Evolutionary conservation across 2,797 vertebrate genomes (phyloP).

Genomic region (Lepidocolaptes lacrymiger): DNA sequence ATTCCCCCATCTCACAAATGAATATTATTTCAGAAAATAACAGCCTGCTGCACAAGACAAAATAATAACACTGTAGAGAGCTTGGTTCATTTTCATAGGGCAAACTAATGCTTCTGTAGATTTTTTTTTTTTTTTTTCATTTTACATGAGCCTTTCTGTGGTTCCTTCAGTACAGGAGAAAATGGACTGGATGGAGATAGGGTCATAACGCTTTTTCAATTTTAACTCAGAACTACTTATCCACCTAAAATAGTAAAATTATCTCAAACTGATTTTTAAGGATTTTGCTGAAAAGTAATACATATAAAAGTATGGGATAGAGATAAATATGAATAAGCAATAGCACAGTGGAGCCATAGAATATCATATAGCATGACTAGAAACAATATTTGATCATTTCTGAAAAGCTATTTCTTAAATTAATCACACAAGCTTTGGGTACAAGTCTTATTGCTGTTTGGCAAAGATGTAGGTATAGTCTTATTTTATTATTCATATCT

Average conservation of each 20-base stretch:
- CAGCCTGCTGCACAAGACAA: neutral
- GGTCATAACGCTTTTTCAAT: neutral
- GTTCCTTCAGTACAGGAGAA: neutral
- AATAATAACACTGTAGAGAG: neutral
- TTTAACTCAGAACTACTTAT: neutral
- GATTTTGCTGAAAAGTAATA: constrained; percentile 24
- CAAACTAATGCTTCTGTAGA: neutral
- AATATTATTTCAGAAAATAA: constrained; percentile 14
- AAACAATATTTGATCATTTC: constrained; percentile 12
- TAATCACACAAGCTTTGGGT: neutral
- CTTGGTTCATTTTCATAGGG: neutral
- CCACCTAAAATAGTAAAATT: neutral
- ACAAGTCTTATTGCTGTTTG: neutral
- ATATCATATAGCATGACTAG: neutral
- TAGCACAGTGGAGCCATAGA: neutral
- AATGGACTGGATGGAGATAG: neutral
- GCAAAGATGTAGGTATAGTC: neutral
- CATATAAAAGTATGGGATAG: neutral
- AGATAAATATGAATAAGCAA: constrained; percentile 11
- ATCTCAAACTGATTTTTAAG: neutral
- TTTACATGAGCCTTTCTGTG: neutral
- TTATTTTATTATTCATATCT: neutral
- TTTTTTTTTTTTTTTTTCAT: neutral
- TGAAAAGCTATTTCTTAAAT: constrained; percentile 51
- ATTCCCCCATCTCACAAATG: neutral